Evolutionary conservation across 2,888 invertebrate genomes (phyloP), one percentile per base, ranked within the genome.

Genomic region (Erynnis tages): DNA sequence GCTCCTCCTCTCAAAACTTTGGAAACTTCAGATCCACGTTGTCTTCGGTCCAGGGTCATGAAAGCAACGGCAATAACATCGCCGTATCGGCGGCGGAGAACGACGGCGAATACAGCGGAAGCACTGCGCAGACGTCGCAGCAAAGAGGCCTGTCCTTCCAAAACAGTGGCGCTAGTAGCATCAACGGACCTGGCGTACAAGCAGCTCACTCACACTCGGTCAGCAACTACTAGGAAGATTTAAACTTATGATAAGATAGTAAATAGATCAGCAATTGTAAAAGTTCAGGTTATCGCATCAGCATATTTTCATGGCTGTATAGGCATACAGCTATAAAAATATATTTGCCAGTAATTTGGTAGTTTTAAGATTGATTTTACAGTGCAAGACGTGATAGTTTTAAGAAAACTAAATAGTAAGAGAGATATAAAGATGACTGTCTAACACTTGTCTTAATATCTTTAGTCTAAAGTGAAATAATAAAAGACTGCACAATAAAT

Each of bases 361-460:
- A 4, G 10, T 10, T 4, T 21, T 21, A 21, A 21, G 5, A 21
- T 21, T 4, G 10, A 29, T 29, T 29, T 4, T 29, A 5, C 11
- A 4, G 2, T 8, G 2, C 2, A 16, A 2, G 2, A 13, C 4
- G 4, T 32, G 7, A 32, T 11, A 32, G 6, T 4, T 21, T 21
- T 21, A 3, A 10, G 10, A 13, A 6, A 11, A 32, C 5, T 35
- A 5, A 1, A 30, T 44, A 7, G 6, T 5, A 41, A 27, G 16
- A 2, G 8, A 73, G 83, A 77, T 70, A 54, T 66, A 64, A 71
- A 74, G 83, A 85, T 77, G 85, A 85, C 75, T 66, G 71, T 56
- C 30, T 29, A 27, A 56, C 66, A 79, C 79, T 85, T 82, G 76
- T 85, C 77, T 76, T 74, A 53, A 58, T 71, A 59, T 71, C 82